These are phyloP conservation scores for Nephrocerus scutellatus DNA, from an alignment of 2,888 invertebrate genomes.

Conservation along the genomic window DNA sequence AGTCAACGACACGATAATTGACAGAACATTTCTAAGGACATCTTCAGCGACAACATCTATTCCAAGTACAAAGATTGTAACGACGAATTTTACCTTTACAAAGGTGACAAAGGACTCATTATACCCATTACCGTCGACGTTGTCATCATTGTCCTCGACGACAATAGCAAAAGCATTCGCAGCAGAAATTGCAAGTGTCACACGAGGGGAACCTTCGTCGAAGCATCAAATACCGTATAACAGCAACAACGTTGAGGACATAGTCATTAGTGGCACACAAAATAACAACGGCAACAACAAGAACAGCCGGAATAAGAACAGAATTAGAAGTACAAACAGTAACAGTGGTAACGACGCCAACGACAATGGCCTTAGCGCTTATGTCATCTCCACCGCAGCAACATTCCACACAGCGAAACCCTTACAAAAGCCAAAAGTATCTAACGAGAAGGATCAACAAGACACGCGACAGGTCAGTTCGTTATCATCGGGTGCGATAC, in stretches of 20 bases:
- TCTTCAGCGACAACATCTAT: conserved; percentile 24
- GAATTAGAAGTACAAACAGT: no score
- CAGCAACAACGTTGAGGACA: background rate
- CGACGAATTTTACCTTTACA: conserved; percentile 14
- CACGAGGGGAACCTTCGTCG: no score
- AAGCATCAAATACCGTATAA: background rate
- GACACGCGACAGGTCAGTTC: no score
- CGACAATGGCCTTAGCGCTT: no score
- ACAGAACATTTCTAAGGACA: conserved; percentile 30
- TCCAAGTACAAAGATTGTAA: conserved; percentile 19
- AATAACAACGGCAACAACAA: conserved; percentile 9
- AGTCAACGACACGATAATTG: conserved; percentile 34
- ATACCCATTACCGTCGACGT: conserved; percentile 14
- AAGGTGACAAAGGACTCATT: conserved; percentile 17
- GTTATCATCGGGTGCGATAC: no score
- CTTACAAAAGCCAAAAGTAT: no score
- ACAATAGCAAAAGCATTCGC: conserved; percentile 17
- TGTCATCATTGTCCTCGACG: conserved; percentile 14
- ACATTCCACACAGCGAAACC: no score
- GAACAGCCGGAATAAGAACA: no score
- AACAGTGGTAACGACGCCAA: no score
- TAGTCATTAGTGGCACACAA: conserved; percentile 3
- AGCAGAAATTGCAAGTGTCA: conserved; percentile 14
- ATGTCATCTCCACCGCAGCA: no score
- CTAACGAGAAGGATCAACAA: no score